Conservation (phyloP, 2,888 invertebrate genomes). For the Drosophila rubida region DNA sequence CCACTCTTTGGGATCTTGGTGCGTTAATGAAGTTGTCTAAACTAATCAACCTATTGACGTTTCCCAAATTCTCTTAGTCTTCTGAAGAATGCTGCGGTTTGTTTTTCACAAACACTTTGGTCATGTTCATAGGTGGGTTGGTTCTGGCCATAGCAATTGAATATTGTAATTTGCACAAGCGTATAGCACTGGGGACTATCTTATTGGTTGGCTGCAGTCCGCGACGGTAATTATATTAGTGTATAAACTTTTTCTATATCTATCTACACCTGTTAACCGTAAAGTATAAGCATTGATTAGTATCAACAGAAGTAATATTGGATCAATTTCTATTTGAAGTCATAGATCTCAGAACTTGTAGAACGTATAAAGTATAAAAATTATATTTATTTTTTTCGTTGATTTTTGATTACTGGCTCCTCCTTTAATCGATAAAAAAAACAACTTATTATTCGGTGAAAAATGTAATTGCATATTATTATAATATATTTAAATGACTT, state of each 20-base stretch:
- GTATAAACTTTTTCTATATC: too few relatives aligned
- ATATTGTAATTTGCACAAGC: constrained; percentile 93
- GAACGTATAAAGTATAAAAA: too few relatives aligned
- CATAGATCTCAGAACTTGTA: constrained; percentile 90
- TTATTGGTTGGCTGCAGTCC: constrained; percentile 90
- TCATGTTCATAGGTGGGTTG: constrained; percentile 94
- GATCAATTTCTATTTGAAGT: constrained; percentile 91
- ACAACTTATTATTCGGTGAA: too few relatives aligned
- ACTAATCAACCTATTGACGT: not conserved
- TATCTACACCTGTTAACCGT: too few relatives aligned
- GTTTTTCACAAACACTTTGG: constrained; percentile 91
- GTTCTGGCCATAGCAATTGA: constrained; percentile 95
- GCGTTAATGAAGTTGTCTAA: not conserved
- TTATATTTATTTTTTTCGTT: not conserved
- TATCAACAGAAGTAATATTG: too few relatives aligned
- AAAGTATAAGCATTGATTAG: too few relatives aligned
- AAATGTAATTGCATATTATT: too few relatives aligned
- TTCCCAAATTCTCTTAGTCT: constrained; percentile 36
- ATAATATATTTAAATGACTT: too few relatives aligned
- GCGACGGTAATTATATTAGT: constrained; percentile 88
- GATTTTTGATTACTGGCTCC: too few relatives aligned
- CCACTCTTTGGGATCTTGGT: constrained; percentile 91
- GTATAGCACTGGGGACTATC: constrained; percentile 93
- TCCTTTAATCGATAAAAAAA: too few relatives aligned
- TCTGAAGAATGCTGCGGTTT: constrained; percentile 87